Percentiles rank a stretch among this genome's conserved stretches.
Conservation (phyloP, 2,113 vertebrate genomes). For the Pan troglodytes region NHGRI_mPanTro3-v2.1_pri NC_072402.2:12393501-12394000, state of each 20-base stretch:
- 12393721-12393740: neutral
- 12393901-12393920: neutral
- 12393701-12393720: neutral
- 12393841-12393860: neutral
- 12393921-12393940: neutral
- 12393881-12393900: neutral
- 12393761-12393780: neutral
- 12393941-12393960: neutral
- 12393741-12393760: neutral
- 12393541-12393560: no score
- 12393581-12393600: neutral
- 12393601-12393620: neutral
- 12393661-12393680: neutral
- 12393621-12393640: neutral
- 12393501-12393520: neutral
- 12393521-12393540: neutral
- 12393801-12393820: neutral
- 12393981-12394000: neutral
- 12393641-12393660: neutral
- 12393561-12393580: accelerated
- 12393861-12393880: neutral
- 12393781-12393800: neutral
- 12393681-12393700: neutral
- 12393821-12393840: neutral
- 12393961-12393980: neutral